phyloP scores from a whole-genome alignment of 2,888 invertebrate genomes.

The Atrina japonica region DNA sequence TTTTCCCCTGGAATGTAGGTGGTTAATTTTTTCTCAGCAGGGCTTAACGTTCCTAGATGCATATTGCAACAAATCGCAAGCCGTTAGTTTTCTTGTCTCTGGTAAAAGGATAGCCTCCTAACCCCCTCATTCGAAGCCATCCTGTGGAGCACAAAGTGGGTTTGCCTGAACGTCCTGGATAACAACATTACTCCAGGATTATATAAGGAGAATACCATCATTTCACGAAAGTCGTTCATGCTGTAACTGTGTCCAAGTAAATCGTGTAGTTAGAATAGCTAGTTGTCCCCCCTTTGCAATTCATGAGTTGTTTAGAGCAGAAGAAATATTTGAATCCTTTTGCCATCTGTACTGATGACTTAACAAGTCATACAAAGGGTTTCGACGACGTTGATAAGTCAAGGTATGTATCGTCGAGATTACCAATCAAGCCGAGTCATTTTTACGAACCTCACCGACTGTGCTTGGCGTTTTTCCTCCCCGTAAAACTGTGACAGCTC shows the following conservation, averaged over 20 bases:
- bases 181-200: constrained; percentile 38
- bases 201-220: constrained; percentile 19
- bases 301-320: constrained; percentile 11
- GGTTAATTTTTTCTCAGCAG: constrained; percentile 59
- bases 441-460: constrained; percentile 44
- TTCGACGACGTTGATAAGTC: constrained; percentile 43
- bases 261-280: neutral
- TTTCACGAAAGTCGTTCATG: constrained; percentile 19
- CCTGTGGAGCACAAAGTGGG: constrained; percentile 28
- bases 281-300: constrained; percentile 19
- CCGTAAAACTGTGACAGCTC: constrained; percentile 30
- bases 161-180: constrained; percentile 34
- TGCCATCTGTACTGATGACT: too few species aligned
- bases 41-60: constrained; percentile 52
- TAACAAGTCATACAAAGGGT: constrained; percentile 46
- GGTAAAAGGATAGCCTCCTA: constrained; percentile 62
- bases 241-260: constrained; percentile 34
- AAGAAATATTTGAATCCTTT: too few species aligned
- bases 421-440: constrained; percentile 41
- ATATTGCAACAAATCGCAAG: constrained; percentile 51
- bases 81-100: constrained; percentile 37
- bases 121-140: constrained; percentile 37
- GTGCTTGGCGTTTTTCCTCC: constrained; percentile 23
- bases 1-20: constrained; percentile 50
- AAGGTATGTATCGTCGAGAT: constrained; percentile 40